Evolutionary conservation across 2,888 invertebrate species (phyloP).

Genomic region (Morpho achilles): DNA sequence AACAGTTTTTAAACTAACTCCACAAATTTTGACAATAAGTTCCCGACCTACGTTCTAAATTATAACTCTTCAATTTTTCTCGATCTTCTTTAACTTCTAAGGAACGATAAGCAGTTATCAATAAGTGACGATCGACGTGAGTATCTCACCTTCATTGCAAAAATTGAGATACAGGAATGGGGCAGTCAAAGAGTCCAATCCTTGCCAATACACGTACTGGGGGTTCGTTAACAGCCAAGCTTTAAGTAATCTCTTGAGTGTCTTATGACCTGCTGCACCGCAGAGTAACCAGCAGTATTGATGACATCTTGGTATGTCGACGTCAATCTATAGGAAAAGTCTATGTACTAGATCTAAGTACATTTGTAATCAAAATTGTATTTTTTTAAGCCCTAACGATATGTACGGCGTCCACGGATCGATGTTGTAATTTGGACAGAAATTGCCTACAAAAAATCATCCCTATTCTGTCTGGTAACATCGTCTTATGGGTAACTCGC

Average conservation of each 20-base stretch:
- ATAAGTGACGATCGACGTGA: too few species aligned
- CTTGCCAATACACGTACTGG: constrained; percentile 99
- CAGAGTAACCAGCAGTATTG: constrained; percentile 98
- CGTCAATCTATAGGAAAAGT: constrained; percentile 88
- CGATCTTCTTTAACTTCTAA: too few species aligned
- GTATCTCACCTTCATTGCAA: constrained; percentile 90
- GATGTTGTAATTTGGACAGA: too few species aligned
- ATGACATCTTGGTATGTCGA: constrained; percentile 99
- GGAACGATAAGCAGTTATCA: too few species aligned
- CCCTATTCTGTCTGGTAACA: too few species aligned
- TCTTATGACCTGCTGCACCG: constrained; percentile 94
- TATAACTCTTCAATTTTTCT: too few species aligned
- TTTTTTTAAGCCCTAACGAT: background rate
- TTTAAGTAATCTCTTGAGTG: constrained; percentile 95
- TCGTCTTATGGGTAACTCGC: too few species aligned
- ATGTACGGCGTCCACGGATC: background rate
- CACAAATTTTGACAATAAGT: too few species aligned
- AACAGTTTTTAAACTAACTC: too few species aligned
- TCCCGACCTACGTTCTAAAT: too few species aligned
- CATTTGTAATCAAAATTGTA: background rate
- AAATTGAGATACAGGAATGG: constrained; percentile 98
- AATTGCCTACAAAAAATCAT: too few species aligned
- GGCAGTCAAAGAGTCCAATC: constrained; percentile 97
- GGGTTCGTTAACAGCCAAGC: constrained; percentile 97
- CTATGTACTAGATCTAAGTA: background rate